Evolutionary conservation across 2,888 invertebrate genomes (phyloP), one percentile per base, ranked within the genome.

Genomic region (Coleophora deauratella): DNA sequence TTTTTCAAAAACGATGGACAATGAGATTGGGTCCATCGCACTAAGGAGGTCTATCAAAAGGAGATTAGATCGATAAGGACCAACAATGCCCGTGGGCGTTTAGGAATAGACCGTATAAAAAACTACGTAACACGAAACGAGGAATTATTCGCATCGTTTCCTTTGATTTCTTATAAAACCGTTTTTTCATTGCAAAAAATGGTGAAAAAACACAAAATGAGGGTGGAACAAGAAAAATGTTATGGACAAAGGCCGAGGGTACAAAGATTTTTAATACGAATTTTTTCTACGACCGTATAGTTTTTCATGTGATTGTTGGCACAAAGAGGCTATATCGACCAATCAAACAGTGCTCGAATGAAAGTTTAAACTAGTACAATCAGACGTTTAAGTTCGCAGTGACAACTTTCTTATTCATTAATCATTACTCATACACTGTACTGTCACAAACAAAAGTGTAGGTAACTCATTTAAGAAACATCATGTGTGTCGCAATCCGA

Each of bases 131-230:
- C 79, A 76, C 72, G 82, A 85, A 82, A 79, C 84, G 77, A 66
- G 71, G 79, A 82, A 85, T 85, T 84, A 85, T 84, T 85, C 79
- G 85, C 85, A 77, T 84, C 81, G 81, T 75, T 77, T 80, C 81
- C 69, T 80, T 77, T 74, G 72, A 80, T 69, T 73, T 77, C 65
- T 72, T 74, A 78, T 77, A 82, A 72, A 80, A 78, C 66, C 65
- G 72, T 76, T 80, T 82, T 81, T 81, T 80, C 66, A 55, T 66
- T 72, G 80, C 79, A 81, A 81, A 85, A 40, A 30, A 11, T 9
- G 21, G 3, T 30, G 31, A 31, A 37, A 37, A 82, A 84, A 78
- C 59, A 59, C 67, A 67, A 72, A 71, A 79, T 77, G 72, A 71
- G 79, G 77, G 78, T 77, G 58, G 68, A 60, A 55, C 51, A 58